Evolutionary conservation across 2,113 vertebrate genomes (phyloP), one percentile per base, ranked within the genome.

Genomic region (Apistogramma diplotaenia): DNA sequence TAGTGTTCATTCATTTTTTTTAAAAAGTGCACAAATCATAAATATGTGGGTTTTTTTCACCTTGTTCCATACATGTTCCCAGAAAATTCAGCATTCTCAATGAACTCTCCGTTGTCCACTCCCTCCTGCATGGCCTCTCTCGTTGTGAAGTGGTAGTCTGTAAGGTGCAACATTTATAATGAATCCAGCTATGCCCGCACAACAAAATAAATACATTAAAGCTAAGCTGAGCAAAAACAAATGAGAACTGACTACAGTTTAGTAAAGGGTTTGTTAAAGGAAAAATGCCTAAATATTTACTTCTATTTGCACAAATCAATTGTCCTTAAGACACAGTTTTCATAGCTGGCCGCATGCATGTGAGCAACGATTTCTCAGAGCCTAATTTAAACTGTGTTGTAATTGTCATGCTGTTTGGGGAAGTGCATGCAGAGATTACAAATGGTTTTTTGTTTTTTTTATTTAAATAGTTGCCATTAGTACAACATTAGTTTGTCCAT

Each of bases 11-110:
- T 10, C 18, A 11, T 56, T 46, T 49, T 49, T n/a, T n/a, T n/a
- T 8, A 56, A 56, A 56, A 12, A 56, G 12, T 61, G 31, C 3
- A 1, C 13, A 19, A 7, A 12, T 61, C 33, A 8, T 33, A 23
- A 1, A 29, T 46, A 3, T 8, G n/a, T n/a, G n/a, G n/a, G n/a
- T n/a, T n/a, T 18, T 21, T 12, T 43, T 70, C 76, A 85, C 98
- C 98, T 99, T 16, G 98, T 99, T 84, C 98, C 98, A 0, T 99
- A 99, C 90, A 99, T 92, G 74, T 99, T 99, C 13, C 97, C 97
- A 0, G 98, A 99, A 93, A 99, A 99, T 85, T 97, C 96, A 0
- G 97, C 97, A 0, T 97, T 96, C 87, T 99, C 98, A 0, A 99
- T 97, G 88, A 98, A 99, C 21, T 97, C 95, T 0, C 96, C 97